phyloP scores from a whole-genome alignment of 2,888 invertebrate species.

The Ormyrus rosae region DNA sequence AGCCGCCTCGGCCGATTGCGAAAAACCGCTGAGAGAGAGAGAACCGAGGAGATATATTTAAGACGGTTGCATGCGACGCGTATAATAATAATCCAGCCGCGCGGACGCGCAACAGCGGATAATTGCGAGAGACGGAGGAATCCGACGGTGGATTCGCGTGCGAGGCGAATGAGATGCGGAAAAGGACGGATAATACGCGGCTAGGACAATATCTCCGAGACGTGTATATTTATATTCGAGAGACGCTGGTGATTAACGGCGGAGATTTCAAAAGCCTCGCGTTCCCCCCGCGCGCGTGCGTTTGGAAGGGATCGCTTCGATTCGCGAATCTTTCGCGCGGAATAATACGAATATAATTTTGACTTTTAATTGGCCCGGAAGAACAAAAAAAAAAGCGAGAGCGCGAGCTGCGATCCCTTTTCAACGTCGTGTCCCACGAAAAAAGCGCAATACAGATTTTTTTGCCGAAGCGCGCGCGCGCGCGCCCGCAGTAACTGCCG shows the following conservation, averaged over 20 bases:
- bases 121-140: conserved; percentile 3
- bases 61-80: neutral
- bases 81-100: neutral
- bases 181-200: neutral
- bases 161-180: neutral
- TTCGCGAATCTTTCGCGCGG: no score
- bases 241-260: neutral
- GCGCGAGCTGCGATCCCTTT: no score
- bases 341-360: no score
- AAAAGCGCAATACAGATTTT: no score
- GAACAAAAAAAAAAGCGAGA: no score
- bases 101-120: neutral
- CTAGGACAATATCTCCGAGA: neutral
- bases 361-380: no score
- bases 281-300: no score
- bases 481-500: no score
- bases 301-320: no score
- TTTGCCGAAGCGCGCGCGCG: no score
- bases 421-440: no score
- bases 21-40: neutral
- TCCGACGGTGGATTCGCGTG: neutral
- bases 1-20: neutral
- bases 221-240: neutral
- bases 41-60: conserved; percentile 1
- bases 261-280: no score